These are phyloP conservation scores for Benitochromis conjunctus DNA, from an alignment of 2,113 vertebrate species.

Conservation along the genomic window DNA sequence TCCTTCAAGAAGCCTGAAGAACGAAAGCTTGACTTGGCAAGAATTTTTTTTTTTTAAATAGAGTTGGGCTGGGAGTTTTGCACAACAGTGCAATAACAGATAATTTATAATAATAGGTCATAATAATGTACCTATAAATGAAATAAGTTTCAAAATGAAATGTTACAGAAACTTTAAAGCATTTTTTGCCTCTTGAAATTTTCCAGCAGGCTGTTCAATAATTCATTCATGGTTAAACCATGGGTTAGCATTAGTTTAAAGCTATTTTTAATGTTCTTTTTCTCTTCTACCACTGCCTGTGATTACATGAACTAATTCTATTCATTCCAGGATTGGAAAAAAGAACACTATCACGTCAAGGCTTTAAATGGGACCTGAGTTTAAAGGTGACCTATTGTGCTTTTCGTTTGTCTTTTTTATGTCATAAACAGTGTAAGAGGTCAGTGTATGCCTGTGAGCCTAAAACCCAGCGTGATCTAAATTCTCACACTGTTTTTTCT, in stretches of 20 bases:
- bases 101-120: background rate
- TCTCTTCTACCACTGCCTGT: background rate
- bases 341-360: accelerated
- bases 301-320: background rate
- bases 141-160: background rate
- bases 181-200: background rate
- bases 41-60: background rate
- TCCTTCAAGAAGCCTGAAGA: background rate
- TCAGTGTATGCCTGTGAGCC: background rate
- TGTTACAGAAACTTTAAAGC: background rate
- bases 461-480: background rate
- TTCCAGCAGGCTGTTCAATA: background rate
- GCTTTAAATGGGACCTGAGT: background rate
- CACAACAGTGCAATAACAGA: background rate
- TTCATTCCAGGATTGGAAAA: background rate
- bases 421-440: background rate
- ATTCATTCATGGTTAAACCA: background rate
- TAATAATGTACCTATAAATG: background rate
- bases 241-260: background rate
- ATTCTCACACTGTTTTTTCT: background rate
- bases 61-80: accelerated
- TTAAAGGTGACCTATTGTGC: background rate
- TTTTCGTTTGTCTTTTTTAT: background rate
- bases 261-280: background rate
- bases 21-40: accelerated